phyloP scores from a whole-genome alignment of 1,140 invertebrate genomes.

The Drosophila insularis region DNA sequence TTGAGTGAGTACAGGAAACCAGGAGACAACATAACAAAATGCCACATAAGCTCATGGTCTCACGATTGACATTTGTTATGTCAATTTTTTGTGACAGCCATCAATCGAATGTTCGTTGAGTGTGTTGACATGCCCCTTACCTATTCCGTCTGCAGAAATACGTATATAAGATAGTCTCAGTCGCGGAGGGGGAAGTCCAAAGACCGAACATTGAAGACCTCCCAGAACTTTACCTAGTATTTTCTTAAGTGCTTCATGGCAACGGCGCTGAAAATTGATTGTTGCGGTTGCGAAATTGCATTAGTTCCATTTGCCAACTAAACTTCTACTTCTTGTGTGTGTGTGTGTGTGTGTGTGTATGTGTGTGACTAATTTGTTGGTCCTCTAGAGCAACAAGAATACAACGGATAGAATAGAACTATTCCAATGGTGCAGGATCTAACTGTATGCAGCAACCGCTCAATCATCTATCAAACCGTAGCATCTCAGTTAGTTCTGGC shows the following conservation, averaged over 20 bases:
- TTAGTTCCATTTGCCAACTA: conserved; percentile 53
- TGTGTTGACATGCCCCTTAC: conserved; percentile 54
- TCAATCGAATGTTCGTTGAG: conserved; percentile 54
- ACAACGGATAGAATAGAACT: no score
- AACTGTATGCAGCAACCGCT: conserved; percentile 49
- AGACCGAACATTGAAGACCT: conserved; percentile 28
- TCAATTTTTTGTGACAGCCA: conserved; percentile 75
- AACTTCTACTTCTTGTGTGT: neutral
- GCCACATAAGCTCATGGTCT: conserved; percentile 29
- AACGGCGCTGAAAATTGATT: conserved; percentile 64
- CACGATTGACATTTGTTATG: conserved; percentile 73
- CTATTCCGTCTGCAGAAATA: conserved; percentile 31
- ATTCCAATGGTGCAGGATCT: neutral
- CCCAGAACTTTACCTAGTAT: conserved; percentile 22
- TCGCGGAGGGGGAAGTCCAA: conserved; percentile 27
- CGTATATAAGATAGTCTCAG: neutral
- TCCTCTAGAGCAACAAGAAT: conserved; percentile 18
- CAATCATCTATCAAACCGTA: conserved; percentile 60
- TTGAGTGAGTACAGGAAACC: conserved; percentile 33
- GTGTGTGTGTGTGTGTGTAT: neutral
- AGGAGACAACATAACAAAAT: conserved; percentile 44
- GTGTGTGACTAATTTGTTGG: conserved; percentile 50
- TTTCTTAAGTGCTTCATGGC: conserved; percentile 50
- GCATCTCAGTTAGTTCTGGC: conserved; percentile 44
- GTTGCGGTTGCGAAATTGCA: conserved; percentile 63